Base-by-base conservation (phyloP, 2,888 invertebrate genomes). In the Temnothorax rugatulus region DNA sequence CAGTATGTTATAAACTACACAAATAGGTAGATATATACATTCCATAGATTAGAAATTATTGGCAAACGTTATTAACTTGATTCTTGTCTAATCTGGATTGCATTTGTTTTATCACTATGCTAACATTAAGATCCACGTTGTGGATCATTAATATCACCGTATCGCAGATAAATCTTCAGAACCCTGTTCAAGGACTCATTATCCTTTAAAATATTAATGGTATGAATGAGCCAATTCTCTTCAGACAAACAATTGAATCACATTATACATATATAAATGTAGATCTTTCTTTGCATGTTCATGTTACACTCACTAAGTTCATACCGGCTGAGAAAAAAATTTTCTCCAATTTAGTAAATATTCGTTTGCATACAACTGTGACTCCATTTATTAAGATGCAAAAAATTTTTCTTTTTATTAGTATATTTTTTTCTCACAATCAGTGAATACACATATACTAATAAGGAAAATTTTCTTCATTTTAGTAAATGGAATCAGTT, bases 1-100 rank as follows among this genome's bases (percentile, higher is more conserved):
- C 29, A 57, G 44, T 29, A 21, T 69, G 18, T 79, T 59, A 57
- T 44, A 54, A 4, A n/a, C 15, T 13, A n/a, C 9, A n/a, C 7
- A 21, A 38, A 4, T 25, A 34, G 7, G 7, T 34, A 34, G 7
- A n/a, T 21, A 54, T 15, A 2, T 69, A 50, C 15, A 8, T 47
- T 76, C 18, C 38, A n/a, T 21, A 44, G 44, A 69, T 57, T 54
- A n/a, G 57, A 79, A 21, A 57, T 69, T n/a, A 44, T 38, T 44
- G n/a, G 9, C 13, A n/a, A 41, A 25, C 8, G 66, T 76, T 64
- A 76, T 52, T 38, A 76, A 44, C 21, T 41, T 41, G 50, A 47
- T 29, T 34, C 34, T 66, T 64, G 15, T 76, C 38, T 50, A 38
- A 21, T 61, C 11, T 50, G 9, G 34, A 47, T 47, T 34, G 47